Base-by-base conservation (phyloP, 2,113 vertebrate genomes). In the Trichomycterus rosablanca region DNA sequence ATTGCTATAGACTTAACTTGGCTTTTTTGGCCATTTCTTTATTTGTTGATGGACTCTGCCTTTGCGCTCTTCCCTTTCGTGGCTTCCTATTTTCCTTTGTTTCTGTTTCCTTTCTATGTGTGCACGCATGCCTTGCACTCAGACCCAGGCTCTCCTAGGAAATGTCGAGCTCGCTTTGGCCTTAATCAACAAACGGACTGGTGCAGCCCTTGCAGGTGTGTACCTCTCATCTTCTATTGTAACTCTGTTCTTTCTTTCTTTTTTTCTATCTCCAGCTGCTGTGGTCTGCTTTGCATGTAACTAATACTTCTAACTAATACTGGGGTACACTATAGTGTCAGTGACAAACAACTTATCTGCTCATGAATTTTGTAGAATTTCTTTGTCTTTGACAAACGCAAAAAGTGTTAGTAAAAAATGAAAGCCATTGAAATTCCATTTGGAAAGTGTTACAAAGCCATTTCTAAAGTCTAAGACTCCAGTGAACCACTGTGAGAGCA, bases 171-270 rank as follows among this genome's bases (percentile, higher is more conserved):
- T 89, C 95, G 93, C 91, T 98, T 97, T 85, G 95, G 95, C 87
- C 95, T 98, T 89, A 92, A 94, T 89, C 95, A 98, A 92, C 95
- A 97, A 89, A 97, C 86, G 82, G 93, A 98, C 92, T 98, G 95
- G 95, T 98, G 95, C 80, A 93, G 92, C 80, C 95, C 94, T 14
- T 98, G 95, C 95, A 97, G 95, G 94, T 97, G 90, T 91, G 95
- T 98, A 94, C 82, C 44, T 2, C 76, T 65, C 61, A 58, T 77
- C 43, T 87, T 87, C 87, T 83, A 84, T 86, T 83, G 83, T 87
- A 1, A 65, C 26, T 49, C 44, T 23, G 14, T 37, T n/a, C 15
- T 11, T 55, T 84, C 86, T n/a, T n/a, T 40, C 85, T 83, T 86
- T 87, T 83, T 52, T 35, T 42, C 16, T 30, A 3, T 56, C 45